Evolutionary conservation across 2,797 vertebrate species (phyloP).

Genomic region (Aldrovandia affinis): DNA sequence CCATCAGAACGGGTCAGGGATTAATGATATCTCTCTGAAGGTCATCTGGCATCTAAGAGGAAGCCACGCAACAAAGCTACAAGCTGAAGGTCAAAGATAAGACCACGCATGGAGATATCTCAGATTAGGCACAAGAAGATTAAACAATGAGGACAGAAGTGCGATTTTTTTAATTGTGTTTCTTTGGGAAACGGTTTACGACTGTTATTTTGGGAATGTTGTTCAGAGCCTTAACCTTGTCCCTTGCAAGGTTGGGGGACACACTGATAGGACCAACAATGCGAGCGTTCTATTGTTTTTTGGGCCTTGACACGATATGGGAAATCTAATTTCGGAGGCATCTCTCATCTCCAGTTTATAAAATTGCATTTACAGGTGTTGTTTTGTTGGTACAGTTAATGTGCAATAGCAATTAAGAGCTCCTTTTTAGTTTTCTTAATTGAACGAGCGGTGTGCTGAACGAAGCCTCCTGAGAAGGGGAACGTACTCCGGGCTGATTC

Average conservation of each 20-base stretch:
- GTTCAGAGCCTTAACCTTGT: constrained; percentile 75
- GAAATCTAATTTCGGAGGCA: constrained; percentile 71
- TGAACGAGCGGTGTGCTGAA: not conserved
- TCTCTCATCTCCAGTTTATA: constrained; percentile 49
- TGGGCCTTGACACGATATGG: constrained; percentile 68
- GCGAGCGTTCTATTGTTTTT: constrained; percentile 76
- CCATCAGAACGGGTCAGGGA: constrained; percentile 95
- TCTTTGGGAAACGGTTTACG: constrained; percentile 73
- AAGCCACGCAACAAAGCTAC: constrained; percentile 83
- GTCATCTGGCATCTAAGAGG: constrained; percentile 88
- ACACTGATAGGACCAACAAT: constrained; percentile 67
- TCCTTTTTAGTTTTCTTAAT: not conserved
- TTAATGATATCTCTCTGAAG: constrained; percentile 94
- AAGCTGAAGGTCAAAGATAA: constrained; percentile 98
- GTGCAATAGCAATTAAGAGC: not conserved
- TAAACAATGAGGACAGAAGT: constrained; percentile 84
- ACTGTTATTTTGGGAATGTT: constrained; percentile 82
- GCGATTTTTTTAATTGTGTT: constrained; percentile 83
- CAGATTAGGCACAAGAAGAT: constrained; percentile 83
- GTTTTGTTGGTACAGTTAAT: constrained; percentile 48
- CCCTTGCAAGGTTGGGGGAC: constrained; percentile 65
- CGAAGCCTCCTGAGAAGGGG: not conserved
- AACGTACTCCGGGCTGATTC: not conserved
- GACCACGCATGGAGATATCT: constrained; percentile 82
- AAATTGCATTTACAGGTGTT: constrained; percentile 60